Evolutionary conservation across 2,888 invertebrate species (phyloP).

Genomic region (Ellobium chinense): DNA sequence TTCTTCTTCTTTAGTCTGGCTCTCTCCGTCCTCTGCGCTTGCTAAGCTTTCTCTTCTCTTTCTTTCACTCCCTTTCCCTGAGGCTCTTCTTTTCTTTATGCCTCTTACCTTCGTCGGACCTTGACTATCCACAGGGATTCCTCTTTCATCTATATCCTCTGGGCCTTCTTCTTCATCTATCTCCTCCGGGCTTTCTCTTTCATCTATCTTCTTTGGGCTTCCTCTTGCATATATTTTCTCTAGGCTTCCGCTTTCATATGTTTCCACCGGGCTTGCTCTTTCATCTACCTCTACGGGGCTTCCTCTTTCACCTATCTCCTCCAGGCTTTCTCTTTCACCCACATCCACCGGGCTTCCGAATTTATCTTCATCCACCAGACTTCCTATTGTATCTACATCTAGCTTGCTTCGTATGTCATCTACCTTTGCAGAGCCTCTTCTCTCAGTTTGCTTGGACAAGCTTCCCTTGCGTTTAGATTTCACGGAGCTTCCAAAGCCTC

Average conservation of each 20-base stretch:
- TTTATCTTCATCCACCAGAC: background rate
- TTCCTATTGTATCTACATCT: background rate
- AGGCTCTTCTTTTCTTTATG: too few species aligned
- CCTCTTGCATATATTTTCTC: too few species aligned
- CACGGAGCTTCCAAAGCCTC: background rate
- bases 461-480: background rate
- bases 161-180: background rate
- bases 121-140: too few species aligned
- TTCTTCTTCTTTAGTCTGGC: too few species aligned
- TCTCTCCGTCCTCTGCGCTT: too few species aligned
- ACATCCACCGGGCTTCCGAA: background rate
- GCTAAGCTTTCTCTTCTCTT: too few species aligned
- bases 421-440: background rate
- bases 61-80: too few species aligned
- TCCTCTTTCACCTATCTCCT: background rate
- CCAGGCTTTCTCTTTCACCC: background rate
- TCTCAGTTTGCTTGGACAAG: background rate
- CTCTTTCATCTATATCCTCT: too few species aligned
- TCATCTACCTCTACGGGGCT: background rate
- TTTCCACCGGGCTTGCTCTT: background rate
- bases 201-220: too few species aligned
- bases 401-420: background rate
- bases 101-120: too few species aligned
- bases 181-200: too few species aligned
- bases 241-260: too few species aligned